Percentiles rank a stretch among this genome's conserved stretches.
Conservation (phyloP, 2,113 vertebrate genomes). For the Bujurquina vittata region DNA sequence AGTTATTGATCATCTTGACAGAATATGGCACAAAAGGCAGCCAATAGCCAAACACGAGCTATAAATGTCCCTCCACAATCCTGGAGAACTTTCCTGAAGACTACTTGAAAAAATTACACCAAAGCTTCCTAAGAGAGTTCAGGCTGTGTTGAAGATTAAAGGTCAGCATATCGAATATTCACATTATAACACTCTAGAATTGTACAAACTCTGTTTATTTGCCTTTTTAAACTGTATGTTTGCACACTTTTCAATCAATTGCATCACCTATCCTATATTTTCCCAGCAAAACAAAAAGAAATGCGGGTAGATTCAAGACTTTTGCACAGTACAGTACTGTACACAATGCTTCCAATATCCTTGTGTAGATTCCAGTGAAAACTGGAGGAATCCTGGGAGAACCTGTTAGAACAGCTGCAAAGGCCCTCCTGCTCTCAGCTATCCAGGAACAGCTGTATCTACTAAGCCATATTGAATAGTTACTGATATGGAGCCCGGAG, state of each 20-base stretch:
- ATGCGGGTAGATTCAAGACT: background rate
- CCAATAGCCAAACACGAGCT: no score
- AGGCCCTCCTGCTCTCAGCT: background rate
- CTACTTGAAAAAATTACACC: no score
- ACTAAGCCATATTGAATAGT: constrained; percentile 11
- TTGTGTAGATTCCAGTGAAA: background rate
- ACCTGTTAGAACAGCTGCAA: background rate
- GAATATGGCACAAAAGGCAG: no score
- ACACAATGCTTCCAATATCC: background rate
- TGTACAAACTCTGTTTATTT: background rate
- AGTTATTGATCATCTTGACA: no score
- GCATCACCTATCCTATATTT: background rate
- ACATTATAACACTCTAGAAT: background rate
- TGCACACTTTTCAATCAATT: background rate
- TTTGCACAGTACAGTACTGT: background rate
- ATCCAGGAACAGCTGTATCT: background rate
- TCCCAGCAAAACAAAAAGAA: background rate
- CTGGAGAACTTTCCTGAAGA: no score
- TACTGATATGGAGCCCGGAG: constrained; percentile 5
- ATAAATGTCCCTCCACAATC: no score
- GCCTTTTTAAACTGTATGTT: background rate
- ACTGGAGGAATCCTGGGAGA: background rate
- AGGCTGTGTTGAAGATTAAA: background rate
- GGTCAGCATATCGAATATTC: background rate
- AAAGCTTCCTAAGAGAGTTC: background rate